Percentiles rank a stretch among this genome's conserved stretches.
phyloP scores from a whole-genome alignment of 2,888 invertebrate genomes.

The Lasioglossum marginatum region DNA sequence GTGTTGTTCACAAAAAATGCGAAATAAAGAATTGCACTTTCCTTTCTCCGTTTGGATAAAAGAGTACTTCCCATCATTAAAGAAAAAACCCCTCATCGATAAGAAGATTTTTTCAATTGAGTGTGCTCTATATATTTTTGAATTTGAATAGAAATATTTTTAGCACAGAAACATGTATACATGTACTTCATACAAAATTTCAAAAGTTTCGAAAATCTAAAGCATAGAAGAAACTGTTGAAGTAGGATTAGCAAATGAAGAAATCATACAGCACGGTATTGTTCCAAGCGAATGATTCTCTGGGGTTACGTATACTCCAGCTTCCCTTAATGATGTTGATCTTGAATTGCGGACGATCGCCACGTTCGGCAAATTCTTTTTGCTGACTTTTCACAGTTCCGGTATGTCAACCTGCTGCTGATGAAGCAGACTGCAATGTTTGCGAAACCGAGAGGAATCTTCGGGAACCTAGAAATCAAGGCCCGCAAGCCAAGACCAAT shows the following conservation, averaged over 20 bases:
- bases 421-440: constrained; percentile 51
- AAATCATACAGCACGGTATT: not conserved
- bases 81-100: no score
- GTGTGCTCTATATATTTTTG: no score
- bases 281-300: not conserved
- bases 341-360: constrained; percentile 28
- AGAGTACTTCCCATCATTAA: not conserved
- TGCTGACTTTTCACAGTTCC: constrained; percentile 37
- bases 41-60: not conserved
- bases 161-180: not conserved
- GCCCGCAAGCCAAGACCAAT: constrained; percentile 27
- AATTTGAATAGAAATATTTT: not conserved
- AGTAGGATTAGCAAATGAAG: not conserved
- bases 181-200: not conserved
- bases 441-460: constrained; percentile 43
- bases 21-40: not conserved
- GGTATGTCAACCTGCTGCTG: constrained; percentile 35
- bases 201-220: not conserved
- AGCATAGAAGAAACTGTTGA: not conserved
- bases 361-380: constrained; percentile 16
- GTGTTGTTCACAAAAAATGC: no score
- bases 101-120: no score
- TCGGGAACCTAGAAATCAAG: constrained; percentile 13
- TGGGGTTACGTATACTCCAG: not conserved
- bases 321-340: constrained; percentile 40